These are phyloP conservation scores for Xyrichtys novacula DNA, from an alignment of 2,797 vertebrate genomes.

Conservation along the genomic window DNA sequence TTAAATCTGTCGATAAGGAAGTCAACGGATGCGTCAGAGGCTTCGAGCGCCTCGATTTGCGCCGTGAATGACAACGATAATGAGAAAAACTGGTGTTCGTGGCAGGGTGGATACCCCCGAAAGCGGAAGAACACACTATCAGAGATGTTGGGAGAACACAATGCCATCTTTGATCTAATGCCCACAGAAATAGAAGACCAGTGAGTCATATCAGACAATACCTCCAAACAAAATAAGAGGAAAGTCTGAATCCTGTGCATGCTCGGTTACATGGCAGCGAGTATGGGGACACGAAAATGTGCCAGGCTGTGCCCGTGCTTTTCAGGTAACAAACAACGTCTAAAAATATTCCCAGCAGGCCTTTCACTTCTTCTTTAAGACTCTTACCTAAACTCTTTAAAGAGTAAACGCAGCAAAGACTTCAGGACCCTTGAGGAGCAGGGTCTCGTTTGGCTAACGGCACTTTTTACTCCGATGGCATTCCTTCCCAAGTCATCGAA, in stretches of 20 bases:
- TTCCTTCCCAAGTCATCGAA: conserved; percentile 7
- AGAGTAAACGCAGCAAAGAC: neutral
- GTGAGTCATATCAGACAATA: conserved; percentile 68
- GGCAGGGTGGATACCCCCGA: conserved; percentile 43
- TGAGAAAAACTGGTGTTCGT: conserved; percentile 75
- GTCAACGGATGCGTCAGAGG: conserved; percentile 56
- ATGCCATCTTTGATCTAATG: conserved; percentile 82
- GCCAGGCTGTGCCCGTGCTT: neutral
- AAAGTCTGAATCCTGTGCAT: conserved; percentile 32
- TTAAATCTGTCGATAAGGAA: conserved; percentile 33
- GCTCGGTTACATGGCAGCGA: neutral
- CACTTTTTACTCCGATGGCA: neutral
- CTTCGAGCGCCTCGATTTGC: conserved; percentile 17
- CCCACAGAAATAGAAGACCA: conserved; percentile 43
- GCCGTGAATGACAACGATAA: conserved; percentile 48
- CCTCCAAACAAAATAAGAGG: conserved; percentile 48
- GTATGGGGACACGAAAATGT: neutral
- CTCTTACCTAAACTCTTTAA: neutral
- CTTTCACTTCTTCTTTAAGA: neutral
- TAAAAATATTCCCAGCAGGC: neutral
- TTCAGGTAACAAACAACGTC: neutral
- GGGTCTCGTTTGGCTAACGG: neutral
- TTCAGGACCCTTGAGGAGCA: neutral
- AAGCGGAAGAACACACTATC: conserved; percentile 51
- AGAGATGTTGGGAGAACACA: conserved; percentile 64